Evolutionary conservation across 1,140 invertebrate species (phyloP), one percentile per base, ranked within the genome.

Genomic region (Aphelinus atriplicis): DNA sequence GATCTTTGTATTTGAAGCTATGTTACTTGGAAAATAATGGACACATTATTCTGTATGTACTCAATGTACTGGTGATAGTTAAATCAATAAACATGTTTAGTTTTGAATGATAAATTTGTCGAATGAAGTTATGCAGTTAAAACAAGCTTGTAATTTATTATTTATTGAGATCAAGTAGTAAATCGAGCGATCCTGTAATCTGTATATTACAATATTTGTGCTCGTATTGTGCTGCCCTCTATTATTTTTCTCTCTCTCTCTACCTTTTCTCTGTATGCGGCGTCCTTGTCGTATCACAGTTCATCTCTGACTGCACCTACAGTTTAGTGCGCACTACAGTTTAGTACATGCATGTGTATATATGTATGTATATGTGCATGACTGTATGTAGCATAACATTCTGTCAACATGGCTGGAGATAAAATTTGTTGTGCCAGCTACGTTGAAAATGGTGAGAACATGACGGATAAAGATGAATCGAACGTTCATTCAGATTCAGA

Each of bases 371-470:
- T 26, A 48, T 50, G 2, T 48, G 50, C 50, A 50, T 43, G 43
- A 3, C 10, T 50, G 50, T 71, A 9, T 43, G 43, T 48, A 50
- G 71, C 26, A n/a, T 42, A 63, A 57, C 50, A 62, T 63, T 66
- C 68, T 76, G 62, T 76, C 74, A 76, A 76, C 65, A 87, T 87
- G 85, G 83, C 84, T 75, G 83, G 80, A 61, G 84, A 87, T 47
- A 85, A 83, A 77, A 79, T 83, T 77, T 80, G 81, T 75, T 79
- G 79, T 46, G 78, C 79, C 43, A 80, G 81, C 45, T 80, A 79
- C 50, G 61, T 82, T 46, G 79, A 83, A 62, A 85, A 83, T 70
- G 78, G 74, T 69, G 83, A 85, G 64, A 85, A 81, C 71, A 66
- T 75, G 65, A 77, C 55, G 5, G 84, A 86, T 45, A 81, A 75